Evolutionary conservation across 2,113 vertebrate genomes (phyloP).

Genomic region (Ciconia stormi): DNA sequence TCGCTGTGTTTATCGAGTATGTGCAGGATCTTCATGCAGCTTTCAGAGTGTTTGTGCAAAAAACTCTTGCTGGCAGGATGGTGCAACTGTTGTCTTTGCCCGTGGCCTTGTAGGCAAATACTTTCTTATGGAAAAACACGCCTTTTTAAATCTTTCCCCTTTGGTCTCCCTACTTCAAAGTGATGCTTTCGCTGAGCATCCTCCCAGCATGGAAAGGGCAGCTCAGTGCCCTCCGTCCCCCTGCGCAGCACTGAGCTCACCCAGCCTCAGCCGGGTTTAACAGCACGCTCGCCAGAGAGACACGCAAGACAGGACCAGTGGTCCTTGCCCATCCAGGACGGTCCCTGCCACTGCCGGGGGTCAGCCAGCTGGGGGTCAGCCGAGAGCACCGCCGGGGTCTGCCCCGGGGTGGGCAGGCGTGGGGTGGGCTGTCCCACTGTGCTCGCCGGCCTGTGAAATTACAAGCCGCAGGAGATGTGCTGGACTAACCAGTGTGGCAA

Average conservation of each 20-base stretch:
- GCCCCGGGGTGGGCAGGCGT: neutral
- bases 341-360: neutral
- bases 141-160: neutral
- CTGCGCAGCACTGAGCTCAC: neutral
- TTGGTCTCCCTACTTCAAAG: neutral
- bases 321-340: neutral
- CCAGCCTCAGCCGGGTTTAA: neutral
- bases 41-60: neutral
- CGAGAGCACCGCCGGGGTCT: accelerated
- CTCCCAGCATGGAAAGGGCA: neutral
- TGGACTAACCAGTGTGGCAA: neutral
- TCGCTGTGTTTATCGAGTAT: neutral
- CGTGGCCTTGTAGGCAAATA: neutral
- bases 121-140: neutral
- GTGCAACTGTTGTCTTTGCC: neutral
- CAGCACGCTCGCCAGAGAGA: neutral
- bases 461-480: neutral
- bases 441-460: neutral
- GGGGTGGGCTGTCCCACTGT: neutral
- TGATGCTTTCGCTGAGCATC: accelerated
- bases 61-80: neutral
- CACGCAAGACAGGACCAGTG: neutral
- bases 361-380: neutral
- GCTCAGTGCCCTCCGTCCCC: neutral
- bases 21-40: neutral